Conservation (phyloP, 2,888 invertebrate species). For the Biston betularia region DNA sequence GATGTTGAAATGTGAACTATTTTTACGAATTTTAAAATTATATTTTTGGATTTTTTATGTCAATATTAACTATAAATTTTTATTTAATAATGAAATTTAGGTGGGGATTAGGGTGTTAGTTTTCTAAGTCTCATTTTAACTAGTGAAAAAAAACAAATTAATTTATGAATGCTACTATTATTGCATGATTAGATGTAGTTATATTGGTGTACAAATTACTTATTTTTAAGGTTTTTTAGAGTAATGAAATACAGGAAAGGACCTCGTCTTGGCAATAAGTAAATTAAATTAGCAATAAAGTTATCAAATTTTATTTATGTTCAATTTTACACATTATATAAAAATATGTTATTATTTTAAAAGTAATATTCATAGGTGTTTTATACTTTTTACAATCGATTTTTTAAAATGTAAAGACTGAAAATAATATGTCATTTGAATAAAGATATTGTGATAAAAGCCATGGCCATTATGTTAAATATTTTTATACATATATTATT, state of each 20-base stretch:
- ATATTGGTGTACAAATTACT: background rate
- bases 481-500: background rate
- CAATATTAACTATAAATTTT: no score
- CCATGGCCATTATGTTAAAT: conserved; percentile 31
- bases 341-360: background rate
- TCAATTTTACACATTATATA: background rate
- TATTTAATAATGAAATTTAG: background rate
- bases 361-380: conserved; percentile 16
- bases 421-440: conserved; percentile 15
- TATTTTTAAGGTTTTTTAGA: background rate
- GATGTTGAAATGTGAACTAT: no score
- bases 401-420: conserved; percentile 28
- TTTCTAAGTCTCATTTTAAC: conserved; percentile 11
- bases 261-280: background rate
- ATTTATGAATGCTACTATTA: conserved; percentile 4
- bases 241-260: no score
- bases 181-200: conserved; percentile 3
- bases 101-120: conserved; percentile 2
- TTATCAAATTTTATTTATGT: background rate
- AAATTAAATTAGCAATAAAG: background rate
- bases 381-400: conserved; percentile 8
- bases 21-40: no score
- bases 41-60: no score
- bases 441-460: conserved; percentile 42
- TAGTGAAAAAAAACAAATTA: conserved; percentile 9